Conservation (phyloP, 92 coral and sea anemone genomes). For the Micromussa lordhowensis region DNA sequence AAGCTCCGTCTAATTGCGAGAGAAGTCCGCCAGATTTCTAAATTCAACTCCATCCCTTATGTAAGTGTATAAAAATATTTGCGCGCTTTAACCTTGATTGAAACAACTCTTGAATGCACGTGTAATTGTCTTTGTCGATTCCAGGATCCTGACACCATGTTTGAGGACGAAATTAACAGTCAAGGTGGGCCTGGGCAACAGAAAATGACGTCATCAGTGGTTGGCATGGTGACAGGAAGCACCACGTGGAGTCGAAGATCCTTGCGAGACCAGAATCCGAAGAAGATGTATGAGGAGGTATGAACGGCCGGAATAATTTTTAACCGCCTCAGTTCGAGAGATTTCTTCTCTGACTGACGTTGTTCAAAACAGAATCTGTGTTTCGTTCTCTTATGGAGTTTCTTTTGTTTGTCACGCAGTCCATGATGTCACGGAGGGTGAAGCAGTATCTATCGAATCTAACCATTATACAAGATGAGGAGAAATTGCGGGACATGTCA, state of each 20-base stretch:
- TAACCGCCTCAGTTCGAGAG: not conserved
- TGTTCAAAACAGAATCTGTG: not conserved
- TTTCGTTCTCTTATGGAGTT: not conserved
- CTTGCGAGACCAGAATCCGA: slow-evolving; percentile 86
- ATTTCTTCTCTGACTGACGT: not conserved
- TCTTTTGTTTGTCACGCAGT: slow-evolving; percentile 67
- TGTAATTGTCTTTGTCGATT: not conserved
- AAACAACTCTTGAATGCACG: not conserved
- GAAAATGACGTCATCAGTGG: slow-evolving; percentile 87
- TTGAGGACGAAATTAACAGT: slow-evolving; percentile 82
- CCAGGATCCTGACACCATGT: slow-evolving; percentile 92
- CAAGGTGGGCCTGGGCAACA: slow-evolving; percentile 83
- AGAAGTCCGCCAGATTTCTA: slow-evolving; percentile 92
- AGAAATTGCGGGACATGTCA: slow-evolving; percentile 91
- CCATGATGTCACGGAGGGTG: slow-evolving; percentile 92
- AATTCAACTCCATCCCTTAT: slow-evolving; percentile 89
- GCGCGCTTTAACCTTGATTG: not conserved
- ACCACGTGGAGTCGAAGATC: slow-evolving; percentile 87
- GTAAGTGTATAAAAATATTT: slow-evolving; percentile 59
- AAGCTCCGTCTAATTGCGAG: slow-evolving; percentile 96
- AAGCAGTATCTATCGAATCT: slow-evolving; percentile 80
- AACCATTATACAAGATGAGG: slow-evolving; percentile 84
- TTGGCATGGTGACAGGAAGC: slow-evolving; percentile 89
- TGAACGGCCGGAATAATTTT: not conserved
- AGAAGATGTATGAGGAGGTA: slow-evolving; percentile 97